Base-by-base conservation (phyloP, 2,888 invertebrate species). In the Ornithoptera alexandrae region DNA sequence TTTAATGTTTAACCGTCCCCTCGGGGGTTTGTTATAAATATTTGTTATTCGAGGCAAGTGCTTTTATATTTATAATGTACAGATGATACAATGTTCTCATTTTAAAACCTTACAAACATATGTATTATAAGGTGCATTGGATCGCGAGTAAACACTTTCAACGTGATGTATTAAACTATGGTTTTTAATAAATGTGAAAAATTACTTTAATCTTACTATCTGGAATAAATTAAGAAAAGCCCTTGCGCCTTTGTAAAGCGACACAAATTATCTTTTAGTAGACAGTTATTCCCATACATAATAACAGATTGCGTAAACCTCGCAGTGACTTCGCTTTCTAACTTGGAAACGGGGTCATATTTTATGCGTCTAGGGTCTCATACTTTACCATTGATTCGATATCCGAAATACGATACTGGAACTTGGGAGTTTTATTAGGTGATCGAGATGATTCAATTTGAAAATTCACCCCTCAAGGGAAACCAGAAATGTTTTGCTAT, bases 281-380 rank as follows among this genome's bases (percentile, higher is more conserved):
- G 22, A 58, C 22, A 57, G 58, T 46, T 65, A 66, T 66, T 20
- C 15, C 53, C 60, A 61, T 53, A 36, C 20, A 39, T 61, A 67
- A 67, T 61, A 67, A 67, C 53, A 61, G 7, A 61, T 61, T 56
- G 61, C 53, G 60, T 10, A 53, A 61, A 22, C 53, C 67, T 67
- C 22, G 60, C 60, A 66, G 36, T 24, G 61, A 53, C 50, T 67
- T 67, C 30, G n/a, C 62, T 57, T 62, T 67, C 46, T 42, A 57
- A 57, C 36, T 46, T 62, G 6, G 59, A 20, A 67, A 67, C n/a
- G 46, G 57, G 57, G 57, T 67, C 30, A 56, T 62, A 67, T 62
- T 67, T 67, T 67, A 67, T 62, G 42, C 57, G 57, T 46, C 58
- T 68, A 18, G 62, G 68, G 63, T 68, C 62, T 46, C 68, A 68